Evolutionary conservation across 2,888 invertebrate genomes (phyloP), one percentile per base, ranked within the genome.

Genomic region (Alloscopus bannaensis): DNA sequence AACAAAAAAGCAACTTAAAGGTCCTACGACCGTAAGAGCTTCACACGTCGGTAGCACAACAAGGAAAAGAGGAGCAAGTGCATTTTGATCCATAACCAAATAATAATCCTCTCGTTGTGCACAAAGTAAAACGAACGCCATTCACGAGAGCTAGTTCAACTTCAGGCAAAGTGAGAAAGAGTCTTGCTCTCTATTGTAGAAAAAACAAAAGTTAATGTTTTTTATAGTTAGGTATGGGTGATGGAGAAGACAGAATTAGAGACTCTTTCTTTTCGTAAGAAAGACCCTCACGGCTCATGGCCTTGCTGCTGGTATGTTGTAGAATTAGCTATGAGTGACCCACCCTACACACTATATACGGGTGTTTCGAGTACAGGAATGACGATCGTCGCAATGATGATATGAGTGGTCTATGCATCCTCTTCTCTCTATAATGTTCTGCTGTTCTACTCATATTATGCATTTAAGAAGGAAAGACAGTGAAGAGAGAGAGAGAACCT

Each of bases 231-330:
- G 62, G 26, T 20, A 28, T 72, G 64, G 72, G 64, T 72, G 72
- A 64, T 42, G 45, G 16, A 42, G 16, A 57, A 69, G 24, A 31
- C 18, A 62, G 71, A 71, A 50, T 70, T 11, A 45, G 40, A 42
- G 28, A 62, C 42, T 71, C 60, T 26, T 31, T 13, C 31, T 62
- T 22, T 59, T 47, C 18, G 20, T 64, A 40, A 42, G 64, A 64
- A 64, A 62, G 72, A 62, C 72, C 72, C 72, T 72, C 64, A 72
- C 52, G 71, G 71, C 71, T 71, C 26, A 62, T 55, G 64, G 72
- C 64, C 62, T 72, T 72, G 28, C 42, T 72, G 72, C 42, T 72
- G 72, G 72, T 26, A 64, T 72, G 64, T 64, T 72, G 59, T 72
- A 18, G 55, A 72, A 62, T 64, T 55, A 42, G 52, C 62, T 22